These are phyloP conservation scores for Empidonax alnorum DNA, from an alignment of 2,113 vertebrate genomes.

Conservation along the genomic window DNA sequence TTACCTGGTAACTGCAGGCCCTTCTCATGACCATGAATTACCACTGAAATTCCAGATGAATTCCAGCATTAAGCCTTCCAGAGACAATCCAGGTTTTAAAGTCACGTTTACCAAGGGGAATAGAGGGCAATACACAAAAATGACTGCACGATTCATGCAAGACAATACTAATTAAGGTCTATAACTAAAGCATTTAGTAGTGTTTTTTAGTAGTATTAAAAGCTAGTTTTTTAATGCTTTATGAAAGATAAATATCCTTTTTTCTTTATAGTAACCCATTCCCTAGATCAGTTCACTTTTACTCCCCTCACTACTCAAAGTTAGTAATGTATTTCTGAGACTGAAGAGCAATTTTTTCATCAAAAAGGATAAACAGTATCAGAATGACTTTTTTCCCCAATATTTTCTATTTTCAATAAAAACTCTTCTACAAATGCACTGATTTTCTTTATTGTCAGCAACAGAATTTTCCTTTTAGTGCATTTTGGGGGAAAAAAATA, in stretches of 20 bases:
- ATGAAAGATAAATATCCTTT: not conserved
- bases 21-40: constrained; percentile 52
- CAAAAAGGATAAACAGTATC: not conserved
- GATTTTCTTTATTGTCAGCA: not conserved
- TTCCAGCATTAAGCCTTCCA: constrained; percentile 38
- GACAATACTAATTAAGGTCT: not conserved
- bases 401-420: not conserved
- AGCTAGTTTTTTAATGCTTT: not conserved
- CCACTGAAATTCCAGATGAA: not conserved
- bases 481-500: not conserved
- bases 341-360: not conserved
- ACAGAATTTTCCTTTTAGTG: not conserved
- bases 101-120: not conserved
- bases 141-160: not conserved
- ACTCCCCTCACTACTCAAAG: not conserved
- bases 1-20: constrained; percentile 52
- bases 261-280: not conserved
- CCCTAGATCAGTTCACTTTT: not conserved
- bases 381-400: not conserved
- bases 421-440: not conserved
- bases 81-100: constrained; percentile 44
- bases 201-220: not conserved
- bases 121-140: constrained; percentile 18
- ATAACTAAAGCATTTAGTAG: not conserved
- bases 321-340: not conserved